Percentiles rank a stretch among this genome's conserved stretches.
Evolutionary conservation across 2,888 invertebrate species (phyloP).

Genomic region (Oxytorus armatus): DNA sequence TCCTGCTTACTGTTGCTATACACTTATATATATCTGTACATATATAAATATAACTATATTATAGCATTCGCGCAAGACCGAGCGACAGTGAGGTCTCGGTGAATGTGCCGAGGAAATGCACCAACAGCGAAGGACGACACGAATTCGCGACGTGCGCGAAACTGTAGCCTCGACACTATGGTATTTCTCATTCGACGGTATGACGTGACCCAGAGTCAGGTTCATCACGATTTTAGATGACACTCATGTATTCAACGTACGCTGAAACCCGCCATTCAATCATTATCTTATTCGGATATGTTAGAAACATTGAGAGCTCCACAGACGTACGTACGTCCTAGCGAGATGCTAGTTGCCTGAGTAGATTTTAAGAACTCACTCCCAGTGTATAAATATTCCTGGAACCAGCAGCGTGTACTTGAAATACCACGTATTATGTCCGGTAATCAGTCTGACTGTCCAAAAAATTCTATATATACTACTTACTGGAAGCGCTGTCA

Average conservation of each 20-base stretch:
- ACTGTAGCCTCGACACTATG: conserved; percentile 13
- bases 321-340: too few species aligned
- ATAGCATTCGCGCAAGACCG: conserved; percentile 8
- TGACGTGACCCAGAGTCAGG: conserved; percentile 14
- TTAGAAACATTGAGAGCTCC: conserved; percentile 1
- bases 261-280: background rate
- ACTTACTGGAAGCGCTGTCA: conserved; percentile 17
- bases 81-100: conserved; percentile 3
- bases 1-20: conserved; percentile 13
- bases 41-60: too few species aligned
- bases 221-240: conserved; percentile 30
- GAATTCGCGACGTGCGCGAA: conserved; percentile 60
- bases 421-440: conserved; percentile 25
- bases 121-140: conserved; percentile 45
- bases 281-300: background rate
- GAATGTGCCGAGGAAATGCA: conserved; percentile 40
- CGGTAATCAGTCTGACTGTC: conserved; percentile 36
- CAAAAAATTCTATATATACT: background rate
- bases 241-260: background rate
- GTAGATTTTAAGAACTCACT: too few species aligned
- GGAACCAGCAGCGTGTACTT: background rate
- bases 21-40: too few species aligned
- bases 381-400: background rate
- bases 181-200: background rate
- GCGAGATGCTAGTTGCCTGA: too few species aligned